Base-by-base conservation (phyloP, 2,888 invertebrate genomes). In the Lycia hirtaria region DNA sequence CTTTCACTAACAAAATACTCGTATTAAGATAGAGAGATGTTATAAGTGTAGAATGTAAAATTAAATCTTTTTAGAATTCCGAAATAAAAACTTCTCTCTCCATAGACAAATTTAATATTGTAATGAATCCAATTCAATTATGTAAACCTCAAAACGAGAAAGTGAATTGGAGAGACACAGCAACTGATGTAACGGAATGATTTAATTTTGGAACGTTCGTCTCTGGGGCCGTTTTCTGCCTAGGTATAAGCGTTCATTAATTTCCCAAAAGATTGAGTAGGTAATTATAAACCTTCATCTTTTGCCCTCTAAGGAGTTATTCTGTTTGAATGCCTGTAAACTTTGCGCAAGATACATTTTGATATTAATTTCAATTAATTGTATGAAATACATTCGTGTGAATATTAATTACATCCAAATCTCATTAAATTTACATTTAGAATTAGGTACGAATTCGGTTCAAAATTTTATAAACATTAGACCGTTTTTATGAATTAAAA, bases 261-360 rank as follows among this genome's bases (percentile, higher is more conserved):
- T 56, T 56, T 56, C 50, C 47, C 47, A 47, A 47, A 47, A 47
- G 47, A 47, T 47, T 47, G 47, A 37, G 35, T 3, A 14, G 56
- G 45, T 56, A 56, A 51, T 56, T 56, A 56, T 50, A 56, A 51
- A 47, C 49, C 49, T 44, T 56, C 43, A 49, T 43, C 41, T 35
- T 33, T 37, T 4, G 32, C 26, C 35, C 48, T 41, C 15, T 35
- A 10, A 19, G 35, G 40, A 12, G 12, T 22, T 49, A 19, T 43
- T 48, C 41, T 41, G 32, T 45, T 54, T 40, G 32, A 54, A 40
- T 32, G 54, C 38, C 12, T 24, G 15, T 45, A 33, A 51, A 35
- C 45, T 54, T 32, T 38, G 9, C 32, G n/a, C 19, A 1, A 30
- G 19, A 20, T 47, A 40, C 33, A 52, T 30, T 37, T 40, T 32